Conservation (phyloP, 2,797 vertebrate species). For the Rhinella marina region DNA sequence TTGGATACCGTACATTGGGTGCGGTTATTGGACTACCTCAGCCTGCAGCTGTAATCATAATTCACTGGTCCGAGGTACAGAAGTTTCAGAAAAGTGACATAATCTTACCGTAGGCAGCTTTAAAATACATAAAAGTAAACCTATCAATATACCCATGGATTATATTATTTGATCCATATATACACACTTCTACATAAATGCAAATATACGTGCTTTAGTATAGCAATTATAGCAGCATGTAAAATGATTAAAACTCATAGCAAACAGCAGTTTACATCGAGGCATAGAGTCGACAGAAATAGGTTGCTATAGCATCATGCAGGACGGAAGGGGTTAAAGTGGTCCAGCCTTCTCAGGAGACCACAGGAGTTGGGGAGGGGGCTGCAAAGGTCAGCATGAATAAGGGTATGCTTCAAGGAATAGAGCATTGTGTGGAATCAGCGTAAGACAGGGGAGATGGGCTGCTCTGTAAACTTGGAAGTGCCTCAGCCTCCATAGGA, state of each 20-base stretch:
- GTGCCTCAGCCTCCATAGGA: background rate
- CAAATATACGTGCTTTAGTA: no score
- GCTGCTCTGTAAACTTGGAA: background rate
- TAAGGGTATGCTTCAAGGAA: constrained; percentile 20
- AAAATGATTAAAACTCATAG: no score
- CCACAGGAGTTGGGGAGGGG: constrained; percentile 15
- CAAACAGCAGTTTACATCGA: no score
- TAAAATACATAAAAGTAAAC: background rate
- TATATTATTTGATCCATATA: background rate
- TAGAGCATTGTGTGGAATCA: constrained; percentile 13
- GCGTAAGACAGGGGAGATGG: background rate
- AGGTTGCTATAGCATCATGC: background rate
- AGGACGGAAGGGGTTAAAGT: background rate
- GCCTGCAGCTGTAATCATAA: background rate
- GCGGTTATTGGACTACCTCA: background rate
- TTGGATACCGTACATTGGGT: background rate
- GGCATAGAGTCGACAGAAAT: no score
- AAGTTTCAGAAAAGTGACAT: background rate
- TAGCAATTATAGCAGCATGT: no score
- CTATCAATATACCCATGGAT: background rate
- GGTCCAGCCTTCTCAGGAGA: background rate
- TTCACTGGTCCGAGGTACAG: background rate
- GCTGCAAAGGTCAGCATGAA: constrained; percentile 36
- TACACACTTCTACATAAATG: background rate
- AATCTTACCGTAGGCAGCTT: background rate